Evolutionary conservation across 2,888 invertebrate genomes (phyloP).

Genomic region (Toxonevra muliebris): DNA sequence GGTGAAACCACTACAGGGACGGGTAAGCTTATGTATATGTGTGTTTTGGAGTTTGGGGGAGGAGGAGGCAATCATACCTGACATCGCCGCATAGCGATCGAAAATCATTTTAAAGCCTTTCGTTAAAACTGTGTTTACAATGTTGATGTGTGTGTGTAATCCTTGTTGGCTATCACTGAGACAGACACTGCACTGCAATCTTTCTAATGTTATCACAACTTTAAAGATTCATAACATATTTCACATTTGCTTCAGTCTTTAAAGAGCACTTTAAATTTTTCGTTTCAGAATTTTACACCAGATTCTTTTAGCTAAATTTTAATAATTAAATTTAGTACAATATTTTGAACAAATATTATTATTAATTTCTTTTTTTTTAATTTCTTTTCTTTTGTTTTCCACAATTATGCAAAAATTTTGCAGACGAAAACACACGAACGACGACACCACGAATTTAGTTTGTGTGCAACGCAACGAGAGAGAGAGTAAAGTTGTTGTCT

Average conservation of each 20-base stretch:
- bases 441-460: no score
- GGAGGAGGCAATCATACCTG: conserved; percentile 51
- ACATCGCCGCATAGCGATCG: conserved; percentile 61
- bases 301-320: no score
- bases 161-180: no score
- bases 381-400: background rate
- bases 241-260: background rate
- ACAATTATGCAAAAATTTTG: background rate
- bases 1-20: no score
- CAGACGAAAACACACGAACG: background rate
- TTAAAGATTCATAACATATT: background rate
- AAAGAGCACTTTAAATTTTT: background rate
- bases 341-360: no score
- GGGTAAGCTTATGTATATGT: background rate
- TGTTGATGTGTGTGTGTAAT: no score
- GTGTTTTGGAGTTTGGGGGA: background rate
- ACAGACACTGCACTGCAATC: no score
- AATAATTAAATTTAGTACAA: no score
- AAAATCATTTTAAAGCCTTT: conserved; percentile 54
- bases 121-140: background rate
- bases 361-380: no score
- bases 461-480: background rate
- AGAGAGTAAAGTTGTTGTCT: conserved; percentile 48
- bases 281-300: no score
- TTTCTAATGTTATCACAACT: background rate